Conservation (phyloP, 1,140 invertebrate genomes). For the Drosophila auraria region DNA sequence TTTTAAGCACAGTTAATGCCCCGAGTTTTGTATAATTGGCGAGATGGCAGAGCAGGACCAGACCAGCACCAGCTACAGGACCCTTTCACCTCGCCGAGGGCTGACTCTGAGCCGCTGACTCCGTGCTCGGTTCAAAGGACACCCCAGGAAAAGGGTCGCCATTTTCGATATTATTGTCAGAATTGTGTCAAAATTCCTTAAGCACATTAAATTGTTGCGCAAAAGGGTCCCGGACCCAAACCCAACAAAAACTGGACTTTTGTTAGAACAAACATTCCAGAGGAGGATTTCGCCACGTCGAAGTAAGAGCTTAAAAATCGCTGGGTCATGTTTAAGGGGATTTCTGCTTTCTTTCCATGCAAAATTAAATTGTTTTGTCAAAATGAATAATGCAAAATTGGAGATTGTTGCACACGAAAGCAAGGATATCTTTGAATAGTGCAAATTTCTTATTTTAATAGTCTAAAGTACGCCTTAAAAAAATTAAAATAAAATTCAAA, state of each 20-base stretch:
- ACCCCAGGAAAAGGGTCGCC: constrained; percentile 51
- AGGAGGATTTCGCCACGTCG: constrained; percentile 1
- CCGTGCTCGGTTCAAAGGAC: constrained; percentile 34
- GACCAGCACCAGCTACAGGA: neutral
- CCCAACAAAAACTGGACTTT: neutral
- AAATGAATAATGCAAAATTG: constrained; percentile 13
- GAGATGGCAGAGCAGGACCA: neutral
- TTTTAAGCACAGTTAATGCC: constrained; percentile 66
- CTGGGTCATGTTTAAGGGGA: neutral
- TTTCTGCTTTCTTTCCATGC: neutral
- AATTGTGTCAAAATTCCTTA: constrained; percentile 75
- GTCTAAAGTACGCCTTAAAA: neutral
- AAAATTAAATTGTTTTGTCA: constrained; percentile 16
- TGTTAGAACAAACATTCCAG: constrained; percentile 31
- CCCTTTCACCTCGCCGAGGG: constrained; percentile 26
- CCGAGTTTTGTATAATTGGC: constrained; percentile 53
- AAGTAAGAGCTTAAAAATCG: constrained; percentile 12
- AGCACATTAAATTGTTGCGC: constrained; percentile 59
- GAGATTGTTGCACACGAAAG: neutral
- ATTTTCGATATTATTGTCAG: constrained; percentile 52
- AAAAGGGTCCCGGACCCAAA: constrained; percentile 6
- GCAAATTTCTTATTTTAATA: neutral
- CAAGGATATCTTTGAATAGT: neutral
- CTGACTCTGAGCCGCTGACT: constrained; percentile 9
- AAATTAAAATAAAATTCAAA: neutral